Base-by-base conservation (phyloP, 2,888 invertebrate genomes). In the Caenorhabditis plicata region DNA sequence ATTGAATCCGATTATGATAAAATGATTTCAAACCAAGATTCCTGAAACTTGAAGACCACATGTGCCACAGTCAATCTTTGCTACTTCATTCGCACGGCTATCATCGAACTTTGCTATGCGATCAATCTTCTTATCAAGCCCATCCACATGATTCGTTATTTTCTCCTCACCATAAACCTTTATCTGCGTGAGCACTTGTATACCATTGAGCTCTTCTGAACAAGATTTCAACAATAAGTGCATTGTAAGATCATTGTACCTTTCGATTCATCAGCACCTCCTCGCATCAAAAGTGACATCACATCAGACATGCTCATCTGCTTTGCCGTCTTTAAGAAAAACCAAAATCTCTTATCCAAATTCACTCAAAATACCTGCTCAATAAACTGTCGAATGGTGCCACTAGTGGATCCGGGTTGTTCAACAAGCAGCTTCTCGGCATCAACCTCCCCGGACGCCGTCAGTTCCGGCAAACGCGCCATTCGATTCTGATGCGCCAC, bases 371-470 rank as follows among this genome's bases (percentile, higher is more conserved):
- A 17, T 25, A 55, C 66, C 44, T 49, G 58, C 15, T 56, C 64
- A 38, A 70, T 50, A 36, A 74, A 52, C 29, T 74, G 75, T 26
- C 56, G 62, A 33, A 78, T 78, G n/a, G 57, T 54, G 36, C 71
- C 70, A 22, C 68, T 60, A 7, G 57, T 54, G 26, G 67, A 68
- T 17, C 72, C 74, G 7, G 79, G 82, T 64, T 91, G 91, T 82
- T 92, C 92, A 74, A 92, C 90, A 73, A 92, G 85, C 58, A 91
- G 91, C 80, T 89, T 88, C 62, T 88, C 88, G 70, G 91, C 85
- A 83, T 92, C 91, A 71, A 92, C 87, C 83, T 92, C 91, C 58
- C 91, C 92, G 65, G 88, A 87, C 67, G 90, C 87, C 40, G 90
- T 90, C 68, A 91, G 86, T 82, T 91, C 91, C 81, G 89, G 53